Base-by-base conservation (phyloP, 2,888 invertebrate species). In the Adela reaumurella region DNA sequence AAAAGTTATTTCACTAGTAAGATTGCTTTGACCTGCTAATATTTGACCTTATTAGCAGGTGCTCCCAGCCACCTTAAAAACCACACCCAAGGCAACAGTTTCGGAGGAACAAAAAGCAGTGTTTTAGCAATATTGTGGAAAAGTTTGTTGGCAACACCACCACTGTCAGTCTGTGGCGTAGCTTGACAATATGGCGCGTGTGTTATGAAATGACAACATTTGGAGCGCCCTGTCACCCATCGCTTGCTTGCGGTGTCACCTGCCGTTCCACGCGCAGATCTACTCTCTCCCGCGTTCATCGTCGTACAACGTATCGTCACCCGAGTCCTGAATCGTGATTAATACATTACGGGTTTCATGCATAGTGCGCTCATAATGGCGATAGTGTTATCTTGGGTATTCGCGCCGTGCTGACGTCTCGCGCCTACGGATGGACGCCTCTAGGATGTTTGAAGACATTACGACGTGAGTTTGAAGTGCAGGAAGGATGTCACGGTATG, bases 401-500 rank as follows among this genome's bases (percentile, higher is more conserved):
- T 65, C 72, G 73, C 78, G 76, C 52, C 51, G 50, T 52, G 52
- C 50, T 47, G 19, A 35, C 16, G 17, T 18, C 41, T 19, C 41
- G 41, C 35, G 11, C 35, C 11, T 14, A 14, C 35, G 3, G 3
- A 35, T 11, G 3, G 35, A 35, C 35, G 24, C 35, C 35, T 35
- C 5, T 35, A 35, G 35, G 35, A 35, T 35, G 35, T 35, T 19
- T 17, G 46, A 20, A 19, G 46, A 19, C 11, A 24, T 19, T 20
- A 10, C 20, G 17, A 10, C 24, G 19, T 19, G 24, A 19, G 46
- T n/a, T n/a, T 6, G 17, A 17, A 8, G 19, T 18, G 3, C 11
- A 17, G 4, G 45, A 4, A 70, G 63, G 57, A 84, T 84, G 84
- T 83, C 84, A 61, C 83, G 84, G 63, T 84, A 84, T 83, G 80